Evolutionary conservation across 2,797 vertebrate genomes (phyloP), one percentile per base, ranked within the genome.

Genomic region (Melopsittacus undulatus): DNA sequence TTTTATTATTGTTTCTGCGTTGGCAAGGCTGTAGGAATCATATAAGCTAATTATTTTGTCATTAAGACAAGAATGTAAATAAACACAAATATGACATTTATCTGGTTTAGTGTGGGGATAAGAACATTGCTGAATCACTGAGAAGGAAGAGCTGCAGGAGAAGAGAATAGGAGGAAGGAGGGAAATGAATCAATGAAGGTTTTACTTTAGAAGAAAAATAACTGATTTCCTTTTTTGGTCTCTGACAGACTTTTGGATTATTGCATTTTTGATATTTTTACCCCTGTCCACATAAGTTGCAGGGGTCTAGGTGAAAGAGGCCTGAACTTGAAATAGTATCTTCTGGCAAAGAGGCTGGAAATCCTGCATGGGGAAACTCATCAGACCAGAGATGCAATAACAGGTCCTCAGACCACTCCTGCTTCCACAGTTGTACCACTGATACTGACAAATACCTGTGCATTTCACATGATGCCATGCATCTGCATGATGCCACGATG

Each of bases 111-210:
- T 45, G 19, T 46, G 34, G 15, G 40, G 32, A 75, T 23, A 79
- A 84, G 64, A 90, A 92, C 56, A 74, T 9, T 68, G 61, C 78
- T 89, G 64, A 95, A 56, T 90, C 64, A 92, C 32, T 1, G 2
- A 74, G 45, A 93, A 68, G 52, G 77, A 94, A 82, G 82, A 59
- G 81, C 13, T 70, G 40, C 48, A 87, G 42, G 29, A 83, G 74
- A 61, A 87, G 48, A 94, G 57, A 92, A 87, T 48, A 69, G 75
- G 61, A 95, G 56, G 72, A 95, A 92, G 74, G n/a, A 87, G 42
- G 56, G 64, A 80, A 91, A 75, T 57, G 70, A 87, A 95, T 36
- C 75, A 89, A 75, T 89, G 77, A 36, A 93, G 64, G 68, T 62
- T 87, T 82, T 63, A 78, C 36, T 76, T 84, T 2, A 57, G 27